phyloP scores from a whole-genome alignment of 2,888 invertebrate genomes.

The Amorpha juglandis region DNA sequence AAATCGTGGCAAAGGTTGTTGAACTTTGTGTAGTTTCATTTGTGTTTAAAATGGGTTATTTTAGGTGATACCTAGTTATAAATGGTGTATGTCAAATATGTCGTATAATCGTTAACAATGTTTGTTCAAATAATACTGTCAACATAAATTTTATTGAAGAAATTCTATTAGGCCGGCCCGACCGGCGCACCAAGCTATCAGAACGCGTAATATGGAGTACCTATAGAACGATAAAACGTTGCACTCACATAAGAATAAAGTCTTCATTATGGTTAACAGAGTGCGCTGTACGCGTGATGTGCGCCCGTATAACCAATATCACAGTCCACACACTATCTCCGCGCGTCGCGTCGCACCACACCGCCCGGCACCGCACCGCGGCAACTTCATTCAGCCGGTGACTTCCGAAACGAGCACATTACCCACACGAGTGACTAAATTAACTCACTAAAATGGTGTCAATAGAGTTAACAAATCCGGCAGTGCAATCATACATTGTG shows the following conservation, averaged over 20 bases:
- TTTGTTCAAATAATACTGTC: neutral
- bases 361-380: no score
- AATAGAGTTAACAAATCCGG: conserved; percentile 52
- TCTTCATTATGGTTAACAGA: neutral
- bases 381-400: conserved; percentile 33
- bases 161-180: neutral
- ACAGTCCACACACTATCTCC: neutral
- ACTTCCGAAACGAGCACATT: conserved; percentile 30
- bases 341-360: no score
- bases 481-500: conserved; percentile 57
- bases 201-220: no score
- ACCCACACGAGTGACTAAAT: conserved; percentile 19
- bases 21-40: neutral
- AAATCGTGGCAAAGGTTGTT: neutral
- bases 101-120: neutral
- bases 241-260: neutral
- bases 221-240: neutral
- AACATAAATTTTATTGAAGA: neutral
- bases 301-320: neutral
- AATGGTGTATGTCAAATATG: neutral
- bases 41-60: neutral
- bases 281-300: neutral
- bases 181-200: no score
- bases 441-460: conserved; percentile 40
- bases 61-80: neutral